phyloP scores from a whole-genome alignment of 1,140 invertebrate genomes.

The Caenorhabditis tropicalis region DNA sequence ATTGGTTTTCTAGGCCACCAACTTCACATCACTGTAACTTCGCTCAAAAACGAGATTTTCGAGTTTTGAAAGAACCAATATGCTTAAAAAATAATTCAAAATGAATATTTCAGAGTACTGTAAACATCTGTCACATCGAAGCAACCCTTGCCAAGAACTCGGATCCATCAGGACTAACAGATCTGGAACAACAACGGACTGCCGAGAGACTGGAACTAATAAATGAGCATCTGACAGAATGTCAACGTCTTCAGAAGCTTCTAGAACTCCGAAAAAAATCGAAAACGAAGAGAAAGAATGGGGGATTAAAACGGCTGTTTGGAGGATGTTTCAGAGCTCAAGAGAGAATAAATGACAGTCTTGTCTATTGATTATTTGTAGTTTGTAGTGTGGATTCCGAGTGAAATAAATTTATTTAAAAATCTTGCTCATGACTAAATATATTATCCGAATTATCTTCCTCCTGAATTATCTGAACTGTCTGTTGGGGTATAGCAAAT shows the following conservation, averaged over 20 bases:
- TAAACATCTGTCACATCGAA: constrained; percentile 56
- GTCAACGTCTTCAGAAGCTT: constrained; percentile 44
- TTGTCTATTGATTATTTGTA: constrained; percentile 18
- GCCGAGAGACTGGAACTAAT: constrained; percentile 47
- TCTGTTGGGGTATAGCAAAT: constrained; percentile 45
- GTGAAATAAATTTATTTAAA: too few species aligned
- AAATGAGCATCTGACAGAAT: constrained; percentile 51
- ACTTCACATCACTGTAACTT: background rate
- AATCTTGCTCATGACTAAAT: background rate
- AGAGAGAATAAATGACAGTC: background rate
- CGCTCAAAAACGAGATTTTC: background rate
- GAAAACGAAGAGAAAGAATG: constrained; percentile 26
- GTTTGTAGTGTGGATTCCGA: background rate
- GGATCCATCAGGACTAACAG: constrained; percentile 28
- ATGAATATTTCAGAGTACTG: constrained; percentile 44
- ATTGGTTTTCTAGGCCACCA: too few species aligned
- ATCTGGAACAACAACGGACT: constrained; percentile 32
- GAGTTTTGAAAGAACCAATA: background rate
- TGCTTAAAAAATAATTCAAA: background rate
- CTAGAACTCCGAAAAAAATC: constrained; percentile 10
- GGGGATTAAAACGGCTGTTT: background rate
- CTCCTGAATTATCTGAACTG: constrained; percentile 11
- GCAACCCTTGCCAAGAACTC: constrained; percentile 50
- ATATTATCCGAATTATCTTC: background rate
- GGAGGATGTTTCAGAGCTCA: background rate